Percentiles rank a stretch among this genome's conserved stretches.
Conservation (phyloP, 2,888 invertebrate species). For the Drosophila siamana region DNA sequence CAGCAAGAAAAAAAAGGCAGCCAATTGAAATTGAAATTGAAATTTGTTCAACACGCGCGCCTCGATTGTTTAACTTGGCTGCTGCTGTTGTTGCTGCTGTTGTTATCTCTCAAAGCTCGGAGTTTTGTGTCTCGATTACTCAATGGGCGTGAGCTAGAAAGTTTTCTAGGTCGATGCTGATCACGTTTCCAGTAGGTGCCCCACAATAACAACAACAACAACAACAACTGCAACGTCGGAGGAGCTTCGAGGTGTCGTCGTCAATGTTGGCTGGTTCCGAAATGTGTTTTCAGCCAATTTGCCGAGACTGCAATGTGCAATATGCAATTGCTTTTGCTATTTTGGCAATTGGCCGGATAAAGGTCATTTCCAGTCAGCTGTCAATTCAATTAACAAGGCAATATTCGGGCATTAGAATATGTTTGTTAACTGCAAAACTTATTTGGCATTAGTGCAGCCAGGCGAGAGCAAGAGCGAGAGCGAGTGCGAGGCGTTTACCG, state of each 20-base stretch:
- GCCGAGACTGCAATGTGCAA: conserved; percentile 27
- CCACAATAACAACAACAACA: too few species aligned
- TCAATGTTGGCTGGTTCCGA: not conserved
- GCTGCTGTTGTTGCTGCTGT: not conserved
- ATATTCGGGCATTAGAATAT: conserved; percentile 40
- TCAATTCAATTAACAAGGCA: conserved; percentile 57
- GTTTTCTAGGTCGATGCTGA: conserved; percentile 71
- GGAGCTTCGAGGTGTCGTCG: conserved; percentile 7
- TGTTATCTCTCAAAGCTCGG: conserved; percentile 17
- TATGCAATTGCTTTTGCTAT: not conserved
- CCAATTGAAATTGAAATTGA: conserved; percentile 67
- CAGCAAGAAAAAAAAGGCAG: conserved; percentile 28
- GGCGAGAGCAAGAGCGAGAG: conserved; percentile 1
- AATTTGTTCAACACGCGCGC: conserved; percentile 63
- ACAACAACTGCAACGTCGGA: too few species aligned
- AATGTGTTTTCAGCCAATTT: conserved; percentile 41
- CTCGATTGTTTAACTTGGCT: conserved; percentile 60
- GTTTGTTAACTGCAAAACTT: conserved; percentile 44
- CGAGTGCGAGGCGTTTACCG: conserved; percentile 24
- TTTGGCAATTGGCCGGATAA: conserved; percentile 49
- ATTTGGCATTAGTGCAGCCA: conserved; percentile 44
- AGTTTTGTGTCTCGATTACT: conserved; percentile 30
- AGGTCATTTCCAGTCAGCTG: conserved; percentile 52
- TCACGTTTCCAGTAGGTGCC: conserved; percentile 57
- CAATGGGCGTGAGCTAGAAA: conserved; percentile 53